Evolutionary conservation across 2,797 vertebrate genomes (phyloP).

Genomic region (Eremophila alpestris): DNA sequence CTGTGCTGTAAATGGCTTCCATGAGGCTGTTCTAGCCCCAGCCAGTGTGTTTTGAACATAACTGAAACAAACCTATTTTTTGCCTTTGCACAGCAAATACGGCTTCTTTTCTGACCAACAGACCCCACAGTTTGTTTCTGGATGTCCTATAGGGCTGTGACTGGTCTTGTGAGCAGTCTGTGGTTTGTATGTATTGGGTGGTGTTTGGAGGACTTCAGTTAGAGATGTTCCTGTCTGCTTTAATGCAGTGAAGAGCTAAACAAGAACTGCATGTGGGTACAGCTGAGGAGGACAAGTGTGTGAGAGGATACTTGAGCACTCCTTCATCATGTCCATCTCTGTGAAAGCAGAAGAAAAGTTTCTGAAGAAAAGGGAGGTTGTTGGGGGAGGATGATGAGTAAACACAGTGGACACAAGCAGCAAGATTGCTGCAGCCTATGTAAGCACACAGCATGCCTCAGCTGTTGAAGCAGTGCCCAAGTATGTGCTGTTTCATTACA

Average conservation of each 20-base stretch:
- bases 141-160: not conserved
- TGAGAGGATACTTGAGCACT: not conserved
- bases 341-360: not conserved
- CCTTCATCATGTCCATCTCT: not conserved
- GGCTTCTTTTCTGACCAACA: not conserved
- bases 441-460: not conserved
- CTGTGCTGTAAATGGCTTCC: not conserved
- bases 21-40: not conserved
- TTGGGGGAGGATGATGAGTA: constrained; percentile 6
- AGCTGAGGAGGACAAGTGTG: not conserved
- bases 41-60: not conserved
- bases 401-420: not conserved
- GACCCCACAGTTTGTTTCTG: not conserved
- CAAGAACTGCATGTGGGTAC: not conserved
- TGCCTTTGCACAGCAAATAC: not conserved
- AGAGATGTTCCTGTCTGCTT: not conserved
- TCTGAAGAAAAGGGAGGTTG: not conserved
- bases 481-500: not conserved
- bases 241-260: not conserved
- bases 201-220: not conserved
- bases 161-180: not conserved
- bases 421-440: not conserved
- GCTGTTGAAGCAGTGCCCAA: not conserved
- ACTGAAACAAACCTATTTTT: not conserved
- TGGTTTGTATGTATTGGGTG: not conserved